phyloP scores from a whole-genome alignment of 2,888 invertebrate species.

The Acanthoscelides obtectus region DNA sequence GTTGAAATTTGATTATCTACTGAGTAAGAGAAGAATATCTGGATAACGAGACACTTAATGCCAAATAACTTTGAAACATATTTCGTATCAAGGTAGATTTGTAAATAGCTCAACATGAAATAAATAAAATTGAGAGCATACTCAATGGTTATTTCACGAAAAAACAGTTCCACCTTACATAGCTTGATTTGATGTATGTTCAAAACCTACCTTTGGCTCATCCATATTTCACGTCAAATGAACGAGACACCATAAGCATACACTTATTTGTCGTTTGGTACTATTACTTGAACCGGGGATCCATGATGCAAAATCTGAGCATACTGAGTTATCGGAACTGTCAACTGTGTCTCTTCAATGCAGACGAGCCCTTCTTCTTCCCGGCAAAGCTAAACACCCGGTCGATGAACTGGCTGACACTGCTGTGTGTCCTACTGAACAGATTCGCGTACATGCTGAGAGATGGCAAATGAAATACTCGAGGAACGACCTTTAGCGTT shows the following conservation, averaged over 20 bases:
- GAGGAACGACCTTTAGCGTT: not conserved
- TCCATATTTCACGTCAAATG: not conserved
- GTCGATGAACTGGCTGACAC: conserved; percentile 61
- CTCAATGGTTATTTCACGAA: too few species aligned
- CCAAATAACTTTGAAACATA: too few species aligned
- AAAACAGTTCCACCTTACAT: too few species aligned
- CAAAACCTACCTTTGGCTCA: not conserved
- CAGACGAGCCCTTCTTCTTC: conserved; percentile 20
- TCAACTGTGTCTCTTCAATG: too few species aligned
- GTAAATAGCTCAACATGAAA: too few species aligned
- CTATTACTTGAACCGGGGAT: conserved; percentile 12
- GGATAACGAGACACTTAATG: too few species aligned
- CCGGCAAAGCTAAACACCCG: conserved; percentile 52
- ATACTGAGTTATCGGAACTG: too few species aligned
- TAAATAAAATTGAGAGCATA: too few species aligned
- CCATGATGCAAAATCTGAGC: conserved; percentile 16
- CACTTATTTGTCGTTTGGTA: not conserved
- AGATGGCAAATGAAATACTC: not conserved
- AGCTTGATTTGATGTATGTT: too few species aligned
- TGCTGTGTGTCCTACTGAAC: conserved; percentile 65
- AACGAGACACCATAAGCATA: not conserved
- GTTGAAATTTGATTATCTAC: too few species aligned
- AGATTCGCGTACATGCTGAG: conserved; percentile 61
- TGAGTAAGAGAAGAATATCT: too few species aligned
- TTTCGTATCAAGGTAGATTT: too few species aligned